Evolutionary conservation across 23 tunicate species (phyloP), one percentile per base, ranked within the genome.

Genomic region (Corella eumyota): DNA sequence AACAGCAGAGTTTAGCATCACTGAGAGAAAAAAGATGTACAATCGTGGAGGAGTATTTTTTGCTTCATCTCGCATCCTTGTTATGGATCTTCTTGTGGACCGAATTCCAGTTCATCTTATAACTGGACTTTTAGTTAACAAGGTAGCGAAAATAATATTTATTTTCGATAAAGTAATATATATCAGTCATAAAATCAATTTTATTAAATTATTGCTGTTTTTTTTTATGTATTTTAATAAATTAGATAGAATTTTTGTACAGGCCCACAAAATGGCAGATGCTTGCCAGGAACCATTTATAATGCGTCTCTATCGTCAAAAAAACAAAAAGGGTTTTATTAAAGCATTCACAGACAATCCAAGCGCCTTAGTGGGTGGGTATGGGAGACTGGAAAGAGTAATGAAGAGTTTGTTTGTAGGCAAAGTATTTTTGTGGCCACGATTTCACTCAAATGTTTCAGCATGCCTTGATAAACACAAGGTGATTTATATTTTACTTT

Each of bases 371-470:
- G 26, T 54, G 0, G 64, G 76, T 13, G 95, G 67, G 6, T 77
- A 64, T 52, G 56, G 74, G 34, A 61, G 40, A 30, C 54, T 86
- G 62, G 85, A 77, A 50, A 86, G 72, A 66, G 73, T 73, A 25
- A 86, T 86, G 95, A 86, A 86, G 47, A 64, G 61, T 66, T 55
- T 86, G 63, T 86, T 86, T 66, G 77, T 81, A 25, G 84, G 77
- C 25, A 86, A 86, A 71, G 95, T 86, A 36, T 70, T 86, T 38
- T 30, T 86, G 2, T 77, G 95, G 95, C 95, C 95, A 4, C 40
- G 95, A 21, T 86, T 86, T 66, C 95, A 86, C 58, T 65, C 73
- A 2, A 77, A 54, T 49, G 66, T 86, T 47, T 30, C 70, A 19
- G 54, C 76, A 2, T 63, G 77, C 37, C 32, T 84, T 54, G 80